phyloP scores from a whole-genome alignment of 1,140 invertebrate species.

The Ceratina australensis region DNA sequence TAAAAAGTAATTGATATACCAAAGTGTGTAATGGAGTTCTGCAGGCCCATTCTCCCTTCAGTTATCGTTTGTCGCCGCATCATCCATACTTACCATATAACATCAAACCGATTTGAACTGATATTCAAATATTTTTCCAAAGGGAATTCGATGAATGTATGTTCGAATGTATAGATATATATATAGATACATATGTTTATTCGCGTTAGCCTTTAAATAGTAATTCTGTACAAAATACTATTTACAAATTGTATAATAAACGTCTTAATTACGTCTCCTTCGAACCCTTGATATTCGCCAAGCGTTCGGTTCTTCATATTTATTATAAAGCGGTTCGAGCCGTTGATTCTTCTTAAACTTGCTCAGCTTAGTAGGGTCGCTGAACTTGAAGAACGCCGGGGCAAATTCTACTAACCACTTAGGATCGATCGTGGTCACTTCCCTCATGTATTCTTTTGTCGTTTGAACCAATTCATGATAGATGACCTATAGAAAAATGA shows the following conservation, averaged over 20 bases:
- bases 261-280: conserved; percentile 89
- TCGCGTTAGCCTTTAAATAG: conserved; percentile 13
- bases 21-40: conserved; percentile 5
- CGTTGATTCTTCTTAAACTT: conserved; percentile 99
- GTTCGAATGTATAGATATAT: neutral
- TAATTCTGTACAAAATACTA: conserved; percentile 47
- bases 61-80: no score
- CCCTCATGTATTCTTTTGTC: conserved; percentile 99
- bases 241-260: conserved; percentile 44
- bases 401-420: conserved; percentile 99
- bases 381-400: conserved; percentile 99
- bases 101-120: neutral
- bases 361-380: conserved; percentile 99
- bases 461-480: conserved; percentile 99
- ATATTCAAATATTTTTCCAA: neutral
- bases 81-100: no score
- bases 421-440: conserved; percentile 99
- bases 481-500: conserved; percentile 86
- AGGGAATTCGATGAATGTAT: conserved; percentile 2
- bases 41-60: no score
- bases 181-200: conserved; percentile 11
- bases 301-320: conserved; percentile 99
- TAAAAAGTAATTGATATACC: conserved; percentile 8
- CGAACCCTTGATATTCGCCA: conserved; percentile 98
- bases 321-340: conserved; percentile 98